Evolutionary conservation across 2,797 vertebrate genomes (phyloP), one percentile per base, ranked within the genome.

Genomic region (Aphelocoma californica): DNA sequence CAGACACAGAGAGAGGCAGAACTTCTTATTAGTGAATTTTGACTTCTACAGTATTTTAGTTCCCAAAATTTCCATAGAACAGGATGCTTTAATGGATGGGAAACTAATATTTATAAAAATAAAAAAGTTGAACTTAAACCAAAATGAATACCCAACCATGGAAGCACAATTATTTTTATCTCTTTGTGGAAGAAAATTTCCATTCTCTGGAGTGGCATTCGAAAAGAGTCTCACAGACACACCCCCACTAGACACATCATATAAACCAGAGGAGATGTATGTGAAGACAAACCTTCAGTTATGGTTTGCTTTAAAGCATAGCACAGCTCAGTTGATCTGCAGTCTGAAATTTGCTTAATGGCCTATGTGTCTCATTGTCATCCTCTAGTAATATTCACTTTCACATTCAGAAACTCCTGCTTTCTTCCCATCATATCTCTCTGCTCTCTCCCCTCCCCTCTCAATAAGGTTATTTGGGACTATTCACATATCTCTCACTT

Each of bases 231-330:
- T 20, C 15, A 47, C 0, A 3, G 29, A 60, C 50, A 51, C 4
- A 5, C 9, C 5, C 0, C 0, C 10, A 24, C 9, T 25, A n/a
- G 18, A 40, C 6, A 38, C 2, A 38, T 48, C 14, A 12, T 13
- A 42, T 25, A 88, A 83, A 60, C 21, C 2, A 19, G 73, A 84
- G 38, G 7, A 56, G 8, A 24, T 13, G 4, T 7, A 12, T 19
- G 4, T 57, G 36, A 65, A 44, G 18, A 11, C 6, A 71, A 82
- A 48, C 2, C 0, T 77, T 79, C 32, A 73, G 24, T n/a, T 32
- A 54, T 4, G 2, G 5, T 60, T 77, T 77, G 3, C n/a, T 79
- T 92, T 69, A 65, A 75, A 78, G 18, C 19, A 53, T 2, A 62
- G 14, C 31, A 69, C 5, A 78, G 3, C 5, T 74, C 18, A 14